Evolutionary conservation across 2,797 vertebrate species (phyloP).

Genomic region (Microtus obscurus): DNA sequence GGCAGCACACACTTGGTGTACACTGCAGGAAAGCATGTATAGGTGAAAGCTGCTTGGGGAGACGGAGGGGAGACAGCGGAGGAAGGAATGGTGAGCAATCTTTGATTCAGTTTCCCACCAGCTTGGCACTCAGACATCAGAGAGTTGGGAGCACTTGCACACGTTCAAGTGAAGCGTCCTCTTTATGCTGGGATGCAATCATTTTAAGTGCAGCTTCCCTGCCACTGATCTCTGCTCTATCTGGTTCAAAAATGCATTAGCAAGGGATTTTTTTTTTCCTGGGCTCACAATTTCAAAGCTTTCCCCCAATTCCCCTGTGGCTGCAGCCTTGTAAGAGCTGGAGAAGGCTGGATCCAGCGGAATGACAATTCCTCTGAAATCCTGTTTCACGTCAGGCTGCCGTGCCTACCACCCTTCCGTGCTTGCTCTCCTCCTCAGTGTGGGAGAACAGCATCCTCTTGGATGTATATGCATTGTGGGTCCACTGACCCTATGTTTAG

Average conservation of each 20-base stretch:
- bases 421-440: background rate
- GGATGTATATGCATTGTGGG: too few species aligned
- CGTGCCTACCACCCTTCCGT: background rate
- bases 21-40: background rate
- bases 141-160: slow-evolving; percentile 7
- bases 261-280: slow-evolving; percentile 54
- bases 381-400: background rate
- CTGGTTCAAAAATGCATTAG: slow-evolving; percentile 71
- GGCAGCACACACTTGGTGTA: background rate
- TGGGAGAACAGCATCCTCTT: background rate
- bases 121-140: background rate
- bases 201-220: slow-evolving; percentile 63
- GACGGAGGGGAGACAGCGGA: background rate
- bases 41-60: background rate
- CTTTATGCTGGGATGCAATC: slow-evolving; percentile 61
- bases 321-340: background rate
- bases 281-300: slow-evolving; percentile 70
- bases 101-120: background rate
- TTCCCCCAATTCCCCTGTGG: slow-evolving; percentile 49
- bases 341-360: background rate
- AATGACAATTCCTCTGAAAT: slow-evolving; percentile 7
- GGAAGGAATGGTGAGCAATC: background rate
- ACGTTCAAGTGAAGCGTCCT: background rate
- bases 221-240: slow-evolving; percentile 68
- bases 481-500: background rate